A percentile compares a stretch with the other conserved stretches of the same genome.
Conservation (phyloP, 1,140 invertebrate genomes). For the Dermatophagoides farinae region DNA sequence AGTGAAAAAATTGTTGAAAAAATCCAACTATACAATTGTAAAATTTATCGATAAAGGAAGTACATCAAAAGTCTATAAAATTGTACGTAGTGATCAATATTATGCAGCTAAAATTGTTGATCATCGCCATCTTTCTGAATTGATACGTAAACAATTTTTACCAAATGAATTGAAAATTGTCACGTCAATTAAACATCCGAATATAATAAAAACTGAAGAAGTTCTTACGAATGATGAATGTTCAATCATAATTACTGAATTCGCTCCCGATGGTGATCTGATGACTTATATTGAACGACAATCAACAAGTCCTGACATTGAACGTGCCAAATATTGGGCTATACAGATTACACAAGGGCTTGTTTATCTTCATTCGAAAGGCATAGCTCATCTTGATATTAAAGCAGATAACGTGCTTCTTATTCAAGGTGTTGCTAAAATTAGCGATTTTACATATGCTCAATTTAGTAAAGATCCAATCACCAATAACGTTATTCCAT, state of each 20-base stretch:
- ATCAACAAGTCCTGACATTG: neutral
- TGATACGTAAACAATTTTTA: neutral
- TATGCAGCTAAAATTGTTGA: neutral
- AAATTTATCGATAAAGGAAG: neutral
- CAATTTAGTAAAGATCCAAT: neutral
- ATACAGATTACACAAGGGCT: neutral
- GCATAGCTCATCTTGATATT: neutral
- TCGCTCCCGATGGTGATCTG: neutral
- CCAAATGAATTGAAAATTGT: neutral
- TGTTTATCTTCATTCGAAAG: neutral
- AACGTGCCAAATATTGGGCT: neutral
- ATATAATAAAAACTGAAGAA: neutral
- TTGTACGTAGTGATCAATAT: neutral
- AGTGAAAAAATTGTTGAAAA: neutral
- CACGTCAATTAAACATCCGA: neutral
- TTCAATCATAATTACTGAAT: neutral
- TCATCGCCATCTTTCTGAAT: neutral
- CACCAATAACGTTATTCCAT: neutral
- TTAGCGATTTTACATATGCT: slow-evolving; percentile 15
- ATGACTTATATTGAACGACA: neutral
- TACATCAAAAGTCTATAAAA: neutral
- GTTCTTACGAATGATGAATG: neutral
- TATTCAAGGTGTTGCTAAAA: slow-evolving; percentile 4
- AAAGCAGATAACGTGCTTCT: slow-evolving; percentile 16
- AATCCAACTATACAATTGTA: neutral